phyloP scores from a whole-genome alignment of 2,888 invertebrate genomes.

The Margaritifera margaritifera region DNA sequence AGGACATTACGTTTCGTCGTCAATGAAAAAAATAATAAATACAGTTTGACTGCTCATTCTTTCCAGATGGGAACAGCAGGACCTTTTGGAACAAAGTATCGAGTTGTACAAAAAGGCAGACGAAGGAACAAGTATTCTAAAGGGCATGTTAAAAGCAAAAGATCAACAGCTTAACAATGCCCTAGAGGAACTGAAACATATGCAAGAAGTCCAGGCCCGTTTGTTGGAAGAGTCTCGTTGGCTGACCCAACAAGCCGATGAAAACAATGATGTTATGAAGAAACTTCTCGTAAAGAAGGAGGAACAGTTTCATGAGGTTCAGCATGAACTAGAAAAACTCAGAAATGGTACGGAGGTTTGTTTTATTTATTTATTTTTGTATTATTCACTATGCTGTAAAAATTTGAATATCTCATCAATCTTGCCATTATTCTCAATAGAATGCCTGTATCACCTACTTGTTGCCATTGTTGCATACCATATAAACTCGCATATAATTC shows the following conservation, averaged over 20 bases:
- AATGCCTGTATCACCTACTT: not conserved
- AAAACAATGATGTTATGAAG: slow-evolving; percentile 23
- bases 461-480: no score
- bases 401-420: not conserved
- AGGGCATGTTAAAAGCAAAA: slow-evolving; percentile 43
- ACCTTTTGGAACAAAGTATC: slow-evolving; percentile 33
- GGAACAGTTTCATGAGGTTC: slow-evolving; percentile 18
- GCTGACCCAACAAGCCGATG: slow-evolving; percentile 34
- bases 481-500: no score
- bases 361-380: not conserved
- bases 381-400: not conserved
- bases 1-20: not conserved
- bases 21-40: not conserved
- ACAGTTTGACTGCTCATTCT: not conserved
- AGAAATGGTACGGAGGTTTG: slow-evolving; percentile 16
- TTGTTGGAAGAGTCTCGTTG: slow-evolving; percentile 27
- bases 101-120: slow-evolving; percentile 55
- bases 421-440: not conserved
- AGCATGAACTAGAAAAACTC: slow-evolving; percentile 19
- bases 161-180: slow-evolving; percentile 48
- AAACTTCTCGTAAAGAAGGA: slow-evolving; percentile 22
- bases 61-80: slow-evolving; percentile 34
- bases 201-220: slow-evolving; percentile 27
- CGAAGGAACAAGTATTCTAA: slow-evolving; percentile 44
- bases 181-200: slow-evolving; percentile 29